Base-by-base conservation (phyloP, 2,888 invertebrate genomes). In the Nebria brevicollis region DNA sequence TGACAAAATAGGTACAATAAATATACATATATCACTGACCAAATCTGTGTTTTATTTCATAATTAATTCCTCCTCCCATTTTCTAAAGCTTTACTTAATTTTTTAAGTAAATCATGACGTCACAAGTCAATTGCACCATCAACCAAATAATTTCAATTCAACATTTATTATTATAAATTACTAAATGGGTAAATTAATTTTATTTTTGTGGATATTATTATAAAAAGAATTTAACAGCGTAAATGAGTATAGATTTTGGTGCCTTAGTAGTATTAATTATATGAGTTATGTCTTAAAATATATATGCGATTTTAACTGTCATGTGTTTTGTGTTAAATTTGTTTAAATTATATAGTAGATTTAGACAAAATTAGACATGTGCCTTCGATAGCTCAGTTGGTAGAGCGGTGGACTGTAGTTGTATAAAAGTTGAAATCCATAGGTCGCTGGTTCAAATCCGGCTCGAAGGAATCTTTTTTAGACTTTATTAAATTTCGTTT, bases 401-500 rank as follows among this genome's bases (percentile, higher is more conserved):
- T 88, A 87, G 87, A 88, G 87, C 87, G 87, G 87, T 87, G 87
- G 87, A 87, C 87, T 88, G 87, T 87, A 87, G 87, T 82, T 81
- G 79, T 72, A 11, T 34, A 74, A 43, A 41, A 20, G 66, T 84
- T 87, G 91, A 83, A 66, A 92, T 92, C 92, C 92, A 92, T 92
- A 92, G 92, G 92, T 92, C 92, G 91, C 92, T 92, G 92, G 92
- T 92, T 92, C 92, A 92, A 92, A 92, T 92, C 92, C 92, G 92
- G 92, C 91, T 92, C 92, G 92, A 92, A 92, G 91, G 92, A 92
- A 26, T 26, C 10, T 77, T 77, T 77, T 77, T 70, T 42, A n/a
- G 34, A 65, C n/a, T 34, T 41, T 66, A 26, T 41, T 68, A 7
- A 54, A 54, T 20, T 68, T 70, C 13, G 20, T 15, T 54, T 75